Evolutionary conservation across 2,797 vertebrate genomes (phyloP).

Genomic region (Coccyzus lansbergi): DNA sequence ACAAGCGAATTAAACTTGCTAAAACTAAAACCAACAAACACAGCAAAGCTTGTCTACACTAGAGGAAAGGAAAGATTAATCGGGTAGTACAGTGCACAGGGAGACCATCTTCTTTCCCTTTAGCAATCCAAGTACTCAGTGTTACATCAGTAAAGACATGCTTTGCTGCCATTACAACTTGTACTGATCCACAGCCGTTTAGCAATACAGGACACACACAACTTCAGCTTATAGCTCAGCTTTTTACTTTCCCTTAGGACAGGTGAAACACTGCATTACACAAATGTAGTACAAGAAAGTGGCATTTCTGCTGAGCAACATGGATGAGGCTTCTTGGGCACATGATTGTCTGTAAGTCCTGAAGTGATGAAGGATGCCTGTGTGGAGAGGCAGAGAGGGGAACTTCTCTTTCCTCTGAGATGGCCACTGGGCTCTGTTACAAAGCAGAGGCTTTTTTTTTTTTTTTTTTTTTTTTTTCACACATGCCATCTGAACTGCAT

Average conservation of each 20-base stretch:
- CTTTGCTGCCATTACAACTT: neutral
- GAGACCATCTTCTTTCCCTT: conserved; percentile 2
- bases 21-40: conserved; percentile 4
- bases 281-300: neutral
- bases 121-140: neutral
- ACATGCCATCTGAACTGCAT: neutral
- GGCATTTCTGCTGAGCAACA: rapidly evolving
- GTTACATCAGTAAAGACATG: neutral
- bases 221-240: neutral
- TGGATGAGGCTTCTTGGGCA: neutral
- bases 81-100: neutral
- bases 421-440: neutral
- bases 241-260: neutral
- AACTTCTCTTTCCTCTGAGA: neutral
- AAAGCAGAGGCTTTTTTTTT: neutral
- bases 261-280: neutral
- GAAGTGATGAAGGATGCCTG: neutral
- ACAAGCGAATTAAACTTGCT: neutral
- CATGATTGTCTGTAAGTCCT: neutral
- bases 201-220: neutral
- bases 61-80: neutral
- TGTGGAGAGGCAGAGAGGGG: rapidly evolving
- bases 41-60: neutral
- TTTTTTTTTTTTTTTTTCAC: neutral
- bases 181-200: neutral